These are phyloP conservation scores for Geophilus truncorum DNA, from an alignment of 2,888 invertebrate species.

Conservation along the genomic window DNA sequence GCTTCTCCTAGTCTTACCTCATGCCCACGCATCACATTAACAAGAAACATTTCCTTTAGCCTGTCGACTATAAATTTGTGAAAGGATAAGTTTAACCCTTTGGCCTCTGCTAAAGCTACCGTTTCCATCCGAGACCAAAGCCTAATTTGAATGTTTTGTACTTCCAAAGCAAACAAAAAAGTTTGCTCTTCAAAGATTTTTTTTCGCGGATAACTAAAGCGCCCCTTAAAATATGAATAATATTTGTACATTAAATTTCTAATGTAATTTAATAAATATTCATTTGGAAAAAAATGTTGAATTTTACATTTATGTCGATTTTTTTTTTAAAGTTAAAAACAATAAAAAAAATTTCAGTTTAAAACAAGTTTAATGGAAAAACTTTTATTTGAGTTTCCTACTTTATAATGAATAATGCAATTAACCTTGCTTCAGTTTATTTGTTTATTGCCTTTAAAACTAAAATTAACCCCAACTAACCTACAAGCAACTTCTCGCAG, in stretches of 20 bases:
- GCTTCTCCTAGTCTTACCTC: not conserved
- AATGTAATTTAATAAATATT: not conserved
- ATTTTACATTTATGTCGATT: not conserved
- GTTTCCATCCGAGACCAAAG: not conserved
- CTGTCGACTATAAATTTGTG: not conserved
- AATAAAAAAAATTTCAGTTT: too few species aligned
- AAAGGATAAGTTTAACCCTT: not conserved
- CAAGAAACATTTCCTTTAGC: not conserved
- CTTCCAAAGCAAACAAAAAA: not conserved
- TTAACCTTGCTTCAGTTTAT: not conserved
- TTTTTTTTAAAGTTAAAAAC: too few species aligned
- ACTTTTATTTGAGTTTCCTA: not conserved
- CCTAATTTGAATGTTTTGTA: not conserved
- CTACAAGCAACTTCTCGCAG: not conserved
- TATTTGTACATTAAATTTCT: not conserved
- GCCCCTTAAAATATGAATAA: not conserved
- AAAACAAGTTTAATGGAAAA: not conserved
- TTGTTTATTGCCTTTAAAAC: not conserved
- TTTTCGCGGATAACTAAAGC: not conserved
- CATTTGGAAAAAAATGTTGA: not conserved
- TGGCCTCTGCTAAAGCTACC: not conserved
- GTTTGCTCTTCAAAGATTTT: not conserved
- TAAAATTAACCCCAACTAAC: not conserved
- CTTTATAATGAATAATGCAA: constrained; percentile 10
- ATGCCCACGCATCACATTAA: constrained; percentile 2